These are phyloP conservation scores for Trichonephila clavipes DNA, from an alignment of 1,140 invertebrate genomes.

Conservation along the genomic window DNA sequence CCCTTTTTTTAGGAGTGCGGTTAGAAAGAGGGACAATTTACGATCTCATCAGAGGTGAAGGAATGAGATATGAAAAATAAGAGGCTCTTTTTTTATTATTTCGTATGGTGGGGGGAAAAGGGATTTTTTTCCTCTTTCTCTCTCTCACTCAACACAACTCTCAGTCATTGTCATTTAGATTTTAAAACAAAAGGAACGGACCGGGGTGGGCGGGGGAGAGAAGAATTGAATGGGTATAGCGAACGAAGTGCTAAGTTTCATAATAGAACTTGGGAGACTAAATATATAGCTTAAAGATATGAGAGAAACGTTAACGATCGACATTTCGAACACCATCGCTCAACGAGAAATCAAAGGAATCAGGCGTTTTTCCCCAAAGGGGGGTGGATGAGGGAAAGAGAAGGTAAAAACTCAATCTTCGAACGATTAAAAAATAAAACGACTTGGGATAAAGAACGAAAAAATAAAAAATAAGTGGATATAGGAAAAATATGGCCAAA, in stretches of 20 bases:
- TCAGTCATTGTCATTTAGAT: constrained; percentile 50
- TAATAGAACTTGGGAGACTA: constrained; percentile 47
- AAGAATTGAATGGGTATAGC: background rate
- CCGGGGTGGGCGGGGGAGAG: background rate
- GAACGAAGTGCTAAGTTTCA: constrained; percentile 4
- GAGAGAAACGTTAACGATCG: constrained; percentile 43
- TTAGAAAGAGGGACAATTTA: constrained; percentile 37
- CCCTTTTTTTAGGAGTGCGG: background rate
- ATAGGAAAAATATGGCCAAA: constrained; percentile 49
- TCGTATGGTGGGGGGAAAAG: background rate
- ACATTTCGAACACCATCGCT: constrained; percentile 18
- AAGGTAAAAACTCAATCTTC: constrained; percentile 43
- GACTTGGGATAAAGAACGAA: background rate
- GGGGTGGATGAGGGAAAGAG: background rate
- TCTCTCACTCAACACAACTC: constrained; percentile 2
- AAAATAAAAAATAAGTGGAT: background rate
- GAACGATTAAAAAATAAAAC: constrained; percentile 64
- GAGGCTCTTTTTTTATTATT: constrained; percentile 38
- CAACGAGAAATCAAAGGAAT: constrained; percentile 34
- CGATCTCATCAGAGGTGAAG: constrained; percentile 51
- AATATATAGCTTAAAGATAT: constrained; percentile 52
- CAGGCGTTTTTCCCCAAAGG: background rate
- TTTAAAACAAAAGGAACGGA: constrained; percentile 36
- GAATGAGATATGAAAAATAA: constrained; percentile 69
- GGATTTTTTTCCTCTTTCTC: constrained; percentile 7